These are phyloP conservation scores for Sisyra nigra DNA, from an alignment of 2,888 invertebrate species.

Conservation along the genomic window DNA sequence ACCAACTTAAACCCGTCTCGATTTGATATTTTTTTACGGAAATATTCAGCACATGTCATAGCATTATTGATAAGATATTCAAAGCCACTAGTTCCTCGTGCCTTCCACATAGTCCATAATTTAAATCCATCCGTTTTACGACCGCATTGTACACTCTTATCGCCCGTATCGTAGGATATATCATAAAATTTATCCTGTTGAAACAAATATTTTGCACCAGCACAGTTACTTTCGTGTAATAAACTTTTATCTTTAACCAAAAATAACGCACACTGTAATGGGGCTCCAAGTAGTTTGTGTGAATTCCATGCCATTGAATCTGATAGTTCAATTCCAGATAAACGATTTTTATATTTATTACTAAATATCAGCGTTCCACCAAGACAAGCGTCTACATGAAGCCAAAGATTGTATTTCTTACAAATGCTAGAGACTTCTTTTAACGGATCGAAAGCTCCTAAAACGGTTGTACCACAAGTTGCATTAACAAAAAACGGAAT, in stretches of 20 bases:
- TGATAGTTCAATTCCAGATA: conserved; percentile 52
- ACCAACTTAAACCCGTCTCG: conserved; percentile 46
- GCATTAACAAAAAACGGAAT: conserved; percentile 54
- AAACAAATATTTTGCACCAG: conserved; percentile 60
- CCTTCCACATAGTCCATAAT: conserved; percentile 86
- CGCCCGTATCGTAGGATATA: conserved; percentile 61
- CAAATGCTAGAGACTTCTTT: conserved; percentile 50
- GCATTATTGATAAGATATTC: conserved; percentile 43
- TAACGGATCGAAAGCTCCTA: conserved; percentile 70
- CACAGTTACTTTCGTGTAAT: conserved; percentile 50
- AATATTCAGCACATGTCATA: conserved; percentile 42
- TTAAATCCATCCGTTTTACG: conserved; percentile 86
- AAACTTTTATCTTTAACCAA: conserved; percentile 36
- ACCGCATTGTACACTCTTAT: conserved; percentile 85
- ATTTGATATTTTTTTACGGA: conserved; percentile 32
- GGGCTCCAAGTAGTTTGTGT: conserved; percentile 70
- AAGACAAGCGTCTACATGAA: conserved; percentile 74
- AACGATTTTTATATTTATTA: conserved; percentile 36
- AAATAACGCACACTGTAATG: conserved; percentile 61
- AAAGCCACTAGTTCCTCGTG: conserved; percentile 49
- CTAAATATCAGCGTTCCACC: conserved; percentile 63
- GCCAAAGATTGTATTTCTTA: conserved; percentile 49
- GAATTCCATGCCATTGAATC: conserved; percentile 76
- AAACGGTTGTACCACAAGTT: conserved; percentile 66
- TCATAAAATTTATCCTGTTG: conserved; percentile 77